phyloP scores from a whole-genome alignment of 2,888 invertebrate genomes.

The Platycheirus albimanus region DNA sequence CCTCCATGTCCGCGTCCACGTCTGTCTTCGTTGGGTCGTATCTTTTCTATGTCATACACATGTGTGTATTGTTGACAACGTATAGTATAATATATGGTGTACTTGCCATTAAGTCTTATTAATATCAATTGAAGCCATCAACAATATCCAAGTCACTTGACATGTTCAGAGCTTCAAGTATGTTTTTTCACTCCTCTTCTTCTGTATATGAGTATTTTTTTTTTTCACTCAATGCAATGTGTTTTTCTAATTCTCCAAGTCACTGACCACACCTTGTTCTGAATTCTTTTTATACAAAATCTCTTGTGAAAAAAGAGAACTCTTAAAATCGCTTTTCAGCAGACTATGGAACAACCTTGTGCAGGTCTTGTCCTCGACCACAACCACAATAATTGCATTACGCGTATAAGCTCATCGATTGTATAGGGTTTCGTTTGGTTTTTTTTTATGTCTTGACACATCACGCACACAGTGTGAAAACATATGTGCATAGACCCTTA shows the following conservation, averaged over 20 bases:
- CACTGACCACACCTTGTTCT: constrained; percentile 30
- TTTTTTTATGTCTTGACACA: background rate
- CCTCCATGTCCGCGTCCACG: too few relatives aligned
- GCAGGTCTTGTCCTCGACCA: constrained; percentile 57
- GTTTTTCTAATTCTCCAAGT: constrained; percentile 21
- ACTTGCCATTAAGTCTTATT: constrained; percentile 60
- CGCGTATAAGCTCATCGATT: constrained; percentile 18
- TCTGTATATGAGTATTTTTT: too few relatives aligned
- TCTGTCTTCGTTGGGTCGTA: too few relatives aligned
- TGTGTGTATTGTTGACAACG: background rate
- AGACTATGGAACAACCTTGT: constrained; percentile 35
- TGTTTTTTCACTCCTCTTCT: constrained; percentile 22
- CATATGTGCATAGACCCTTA: constrained; percentile 7
- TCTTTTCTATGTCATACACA: background rate
- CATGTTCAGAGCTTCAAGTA: constrained; percentile 46
- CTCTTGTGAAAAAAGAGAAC: background rate
- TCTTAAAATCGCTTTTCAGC: constrained; percentile 44
- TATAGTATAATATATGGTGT: background rate
- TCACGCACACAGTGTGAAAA: constrained; percentile 17
- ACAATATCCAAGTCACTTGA: constrained; percentile 52
- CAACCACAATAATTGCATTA: constrained; percentile 55
- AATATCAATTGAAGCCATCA: constrained; percentile 72
- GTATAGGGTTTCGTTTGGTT: constrained; percentile 8
- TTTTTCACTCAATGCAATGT: background rate
- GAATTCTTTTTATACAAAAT: background rate